A percentile compares a stretch with the other conserved stretches of the same genome.
Evolutionary conservation across 2,797 vertebrate genomes (phyloP).

Genomic region (Onychomys arenicola): DNA sequence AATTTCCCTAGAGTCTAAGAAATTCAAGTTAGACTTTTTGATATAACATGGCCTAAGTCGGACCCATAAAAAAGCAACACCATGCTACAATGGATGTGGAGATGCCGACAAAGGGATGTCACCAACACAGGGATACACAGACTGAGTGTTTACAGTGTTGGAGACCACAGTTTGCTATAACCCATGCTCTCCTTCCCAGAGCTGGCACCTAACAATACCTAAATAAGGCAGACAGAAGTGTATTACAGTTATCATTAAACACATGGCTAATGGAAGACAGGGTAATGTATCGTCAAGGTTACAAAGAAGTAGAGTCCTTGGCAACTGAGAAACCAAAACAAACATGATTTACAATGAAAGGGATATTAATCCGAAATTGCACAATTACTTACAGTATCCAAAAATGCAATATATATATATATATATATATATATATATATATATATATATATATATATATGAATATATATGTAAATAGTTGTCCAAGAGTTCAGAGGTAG

Average conservation of each 20-base stretch:
- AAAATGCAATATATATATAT: not conserved
- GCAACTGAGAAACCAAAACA: not conserved
- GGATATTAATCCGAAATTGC: not conserved
- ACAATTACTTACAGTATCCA: not conserved
- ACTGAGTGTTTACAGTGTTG: not conserved
- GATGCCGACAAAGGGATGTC: not conserved
- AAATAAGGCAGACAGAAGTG: not conserved
- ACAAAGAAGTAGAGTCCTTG: not conserved
- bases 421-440: too few relatives aligned
- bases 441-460: too few relatives aligned
- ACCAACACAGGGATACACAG: not conserved
- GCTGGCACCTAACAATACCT: not conserved
- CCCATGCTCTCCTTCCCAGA: too few relatives aligned
- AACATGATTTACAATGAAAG: constrained; percentile 28
- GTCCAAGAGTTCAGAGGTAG: not conserved
- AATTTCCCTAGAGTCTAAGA: not conserved
- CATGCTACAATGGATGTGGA: not conserved
- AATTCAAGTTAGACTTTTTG: constrained; percentile 10
- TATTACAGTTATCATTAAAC: not conserved
- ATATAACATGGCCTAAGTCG: not conserved
- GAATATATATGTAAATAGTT: not conserved
- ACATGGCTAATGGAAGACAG: not conserved
- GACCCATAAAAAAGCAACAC: not conserved
- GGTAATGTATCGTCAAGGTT: not conserved
- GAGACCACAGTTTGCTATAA: not conserved